Evolutionary conservation across 2,888 invertebrate species (phyloP).

Genomic region (Sminthurides aquaticus): DNA sequence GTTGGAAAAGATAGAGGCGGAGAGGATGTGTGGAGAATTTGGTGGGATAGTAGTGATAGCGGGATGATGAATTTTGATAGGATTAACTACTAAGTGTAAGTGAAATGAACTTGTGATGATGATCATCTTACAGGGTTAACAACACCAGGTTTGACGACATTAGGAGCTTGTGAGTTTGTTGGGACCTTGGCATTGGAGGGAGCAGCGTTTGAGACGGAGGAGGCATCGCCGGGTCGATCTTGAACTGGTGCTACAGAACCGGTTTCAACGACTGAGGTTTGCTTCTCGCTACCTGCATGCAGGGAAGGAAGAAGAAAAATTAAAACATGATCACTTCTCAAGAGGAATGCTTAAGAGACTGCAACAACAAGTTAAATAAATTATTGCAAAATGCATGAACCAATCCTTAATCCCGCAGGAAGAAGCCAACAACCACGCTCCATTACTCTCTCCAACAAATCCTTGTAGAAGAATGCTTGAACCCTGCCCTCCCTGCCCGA

Average conservation of each 20-base stretch:
- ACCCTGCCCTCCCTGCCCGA: neutral
- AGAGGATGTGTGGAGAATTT: too few species aligned
- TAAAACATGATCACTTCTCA: too few species aligned
- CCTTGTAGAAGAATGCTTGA: neutral
- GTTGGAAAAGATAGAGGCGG: too few species aligned
- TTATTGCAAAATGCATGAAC: slow-evolving; percentile 5
- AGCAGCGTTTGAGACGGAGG: slow-evolving; percentile 2
- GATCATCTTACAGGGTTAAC: slow-evolving; percentile 25
- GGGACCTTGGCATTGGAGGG: neutral
- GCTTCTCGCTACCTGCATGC: slow-evolving; percentile 18
- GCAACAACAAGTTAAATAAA: neutral
- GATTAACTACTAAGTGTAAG: neutral
- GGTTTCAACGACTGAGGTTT: slow-evolving; percentile 35
- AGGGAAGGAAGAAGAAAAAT: neutral
- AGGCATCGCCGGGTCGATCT: slow-evolving; percentile 19
- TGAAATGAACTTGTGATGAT: neutral
- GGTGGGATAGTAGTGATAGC: too few species aligned
- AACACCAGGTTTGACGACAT: slow-evolving; percentile 23
- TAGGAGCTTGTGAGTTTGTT: slow-evolving; percentile 4
- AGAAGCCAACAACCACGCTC: neutral
- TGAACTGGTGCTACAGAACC: slow-evolving; percentile 38
- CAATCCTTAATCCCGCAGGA: neutral
- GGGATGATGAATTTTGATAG: neutral
- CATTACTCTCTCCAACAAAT: neutral
- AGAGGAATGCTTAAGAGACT: too few species aligned